phyloP scores from a whole-genome alignment of 2,888 invertebrate species.

The Lomographa bimaculata region DNA sequence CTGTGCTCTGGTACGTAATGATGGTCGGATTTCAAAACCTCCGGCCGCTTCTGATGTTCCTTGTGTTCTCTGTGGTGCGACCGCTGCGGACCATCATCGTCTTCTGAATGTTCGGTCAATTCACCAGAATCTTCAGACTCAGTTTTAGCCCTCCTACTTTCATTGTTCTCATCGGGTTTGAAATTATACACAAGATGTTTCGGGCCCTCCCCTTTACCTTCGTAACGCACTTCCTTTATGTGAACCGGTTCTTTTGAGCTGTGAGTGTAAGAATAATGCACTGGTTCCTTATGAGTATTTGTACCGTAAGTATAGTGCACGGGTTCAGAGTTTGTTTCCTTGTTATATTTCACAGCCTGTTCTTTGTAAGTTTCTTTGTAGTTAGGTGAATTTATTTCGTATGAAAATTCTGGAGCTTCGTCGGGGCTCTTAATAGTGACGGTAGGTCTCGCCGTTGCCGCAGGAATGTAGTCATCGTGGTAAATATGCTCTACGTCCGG shows the following conservation, averaged over 20 bases:
- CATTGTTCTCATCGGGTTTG: conserved; percentile 45
- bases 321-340: conserved; percentile 62
- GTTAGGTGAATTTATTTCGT: conserved; percentile 68
- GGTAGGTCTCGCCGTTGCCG: conserved; percentile 44
- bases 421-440: conserved; percentile 50
- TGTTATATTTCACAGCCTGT: conserved; percentile 66
- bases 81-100: conserved; percentile 33
- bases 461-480: conserved; percentile 42
- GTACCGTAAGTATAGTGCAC: conserved; percentile 59
- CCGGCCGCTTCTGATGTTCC: conserved; percentile 22
- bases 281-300: conserved; percentile 57
- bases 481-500: conserved; percentile 45
- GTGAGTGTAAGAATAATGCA: conserved; percentile 57
- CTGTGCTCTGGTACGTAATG: conserved; percentile 35
- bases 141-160: conserved; percentile 29
- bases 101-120: conserved; percentile 35
- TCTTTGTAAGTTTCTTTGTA: conserved; percentile 69
- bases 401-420: conserved; percentile 59
- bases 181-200: conserved; percentile 57
- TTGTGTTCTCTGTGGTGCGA: conserved; percentile 26
- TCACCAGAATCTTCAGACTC: conserved; percentile 34
- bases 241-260: conserved; percentile 53
- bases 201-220: conserved; percentile 50
- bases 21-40: conserved; percentile 23
- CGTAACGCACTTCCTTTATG: conserved; percentile 50